These are phyloP conservation scores for Allobates femoralis DNA, from an alignment of 2,797 vertebrate genomes.

Conservation along the genomic window DNA sequence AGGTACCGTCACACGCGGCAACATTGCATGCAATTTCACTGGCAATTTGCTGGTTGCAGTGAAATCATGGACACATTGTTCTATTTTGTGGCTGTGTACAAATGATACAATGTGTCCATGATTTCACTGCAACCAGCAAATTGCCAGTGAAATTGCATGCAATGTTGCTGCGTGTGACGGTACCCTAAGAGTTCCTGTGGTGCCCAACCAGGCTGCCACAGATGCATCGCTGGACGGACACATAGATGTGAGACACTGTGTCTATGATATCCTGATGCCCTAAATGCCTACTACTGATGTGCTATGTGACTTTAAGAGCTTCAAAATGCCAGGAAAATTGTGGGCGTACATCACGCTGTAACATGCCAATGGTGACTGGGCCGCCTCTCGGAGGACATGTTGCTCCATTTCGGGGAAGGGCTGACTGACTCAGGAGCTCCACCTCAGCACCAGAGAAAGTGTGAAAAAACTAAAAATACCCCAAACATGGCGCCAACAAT, in stretches of 20 bases:
- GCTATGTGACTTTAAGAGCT: neutral
- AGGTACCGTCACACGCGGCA: too few species aligned
- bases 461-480: neutral
- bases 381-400: neutral
- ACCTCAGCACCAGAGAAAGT: constrained; percentile 9
- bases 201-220: too few species aligned
- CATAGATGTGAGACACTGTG: neutral
- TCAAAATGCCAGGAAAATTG: neutral
- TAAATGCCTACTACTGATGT: neutral
- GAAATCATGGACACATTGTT: too few species aligned
- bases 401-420: constrained; percentile 38
- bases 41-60: too few species aligned
- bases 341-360: neutral
- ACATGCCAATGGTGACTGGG: neutral
- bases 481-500: neutral
- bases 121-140: too few species aligned
- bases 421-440: constrained; percentile 46
- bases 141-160: too few species aligned
- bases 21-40: too few species aligned
- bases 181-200: too few species aligned
- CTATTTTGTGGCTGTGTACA: too few species aligned
- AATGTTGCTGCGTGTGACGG: too few species aligned
- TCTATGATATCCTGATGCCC: neutral
- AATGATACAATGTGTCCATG: too few species aligned
- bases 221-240: neutral